phyloP scores from a whole-genome alignment of 2,888 invertebrate species.

The Tetropium fuscum region DNA sequence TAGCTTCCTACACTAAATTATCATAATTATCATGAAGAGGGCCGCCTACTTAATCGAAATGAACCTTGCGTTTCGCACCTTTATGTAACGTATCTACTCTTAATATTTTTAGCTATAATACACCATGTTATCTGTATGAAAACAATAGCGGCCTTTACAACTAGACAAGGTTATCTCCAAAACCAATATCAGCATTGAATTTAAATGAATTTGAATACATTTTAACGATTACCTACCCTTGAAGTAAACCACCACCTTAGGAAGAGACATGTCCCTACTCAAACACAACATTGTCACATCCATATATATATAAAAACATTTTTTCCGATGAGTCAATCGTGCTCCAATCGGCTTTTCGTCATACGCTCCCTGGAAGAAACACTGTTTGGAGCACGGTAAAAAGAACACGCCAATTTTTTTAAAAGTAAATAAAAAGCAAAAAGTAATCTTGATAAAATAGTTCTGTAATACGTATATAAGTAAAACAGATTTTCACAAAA shows the following conservation, averaged over 20 bases:
- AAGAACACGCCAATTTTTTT: slow-evolving; percentile 8
- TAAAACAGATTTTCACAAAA: neutral
- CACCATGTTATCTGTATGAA: slow-evolving; percentile 52
- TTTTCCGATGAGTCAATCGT: slow-evolving; percentile 35
- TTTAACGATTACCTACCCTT: slow-evolving; percentile 54
- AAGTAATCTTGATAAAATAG: slow-evolving; percentile 2
- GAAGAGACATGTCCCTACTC: slow-evolving; percentile 53
- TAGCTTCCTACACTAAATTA: slow-evolving; percentile 20
- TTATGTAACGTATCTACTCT: slow-evolving; percentile 14
- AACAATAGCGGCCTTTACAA: slow-evolving; percentile 57
- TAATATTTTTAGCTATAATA: too few relatives aligned
- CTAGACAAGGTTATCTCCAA: slow-evolving; percentile 55
- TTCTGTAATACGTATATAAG: neutral
- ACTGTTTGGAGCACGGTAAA: slow-evolving; percentile 34
- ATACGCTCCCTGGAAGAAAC: slow-evolving; percentile 21
- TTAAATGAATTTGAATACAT: slow-evolving; percentile 43
- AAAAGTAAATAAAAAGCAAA: slow-evolving; percentile 10
- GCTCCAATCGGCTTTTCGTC: slow-evolving; percentile 38
- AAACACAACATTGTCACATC: slow-evolving; percentile 19
- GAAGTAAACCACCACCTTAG: slow-evolving; percentile 46
- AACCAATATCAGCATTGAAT: slow-evolving; percentile 50
- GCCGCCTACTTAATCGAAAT: slow-evolving; percentile 10
- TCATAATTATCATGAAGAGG: slow-evolving; percentile 29
- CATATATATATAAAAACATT: slow-evolving; percentile 46
- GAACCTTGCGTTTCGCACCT: slow-evolving; percentile 42